Base-by-base conservation (phyloP, 2,888 invertebrate genomes). In the Candidula unifasciata region DNA sequence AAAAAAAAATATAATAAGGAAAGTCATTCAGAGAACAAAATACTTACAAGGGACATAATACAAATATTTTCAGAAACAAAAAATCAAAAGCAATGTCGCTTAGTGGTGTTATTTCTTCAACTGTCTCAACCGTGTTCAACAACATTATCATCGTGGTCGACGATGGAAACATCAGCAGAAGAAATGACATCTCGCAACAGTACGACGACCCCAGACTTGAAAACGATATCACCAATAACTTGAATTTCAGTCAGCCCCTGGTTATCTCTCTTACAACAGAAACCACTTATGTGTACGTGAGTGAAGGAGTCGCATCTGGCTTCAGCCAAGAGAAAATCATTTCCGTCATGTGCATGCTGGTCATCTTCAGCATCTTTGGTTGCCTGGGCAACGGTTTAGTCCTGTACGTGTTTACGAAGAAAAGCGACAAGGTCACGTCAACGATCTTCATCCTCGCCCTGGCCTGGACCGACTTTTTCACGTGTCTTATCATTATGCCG, bases 341-440 rank as follows among this genome's bases (percentile, higher is more conserved):
- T n/a, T 79, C 83, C 18, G 86, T 92, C 8, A 88, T 91, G 82
- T 89, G 86, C 5, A 88, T 92, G 79, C 87, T 93, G 60, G 87
- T 89, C 10, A 86, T 92, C 77, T 90, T 93, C 78, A 89, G 90
- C 79, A 86, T 92, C 16, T 87, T 91, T 30, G 93, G 93, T 44
- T 91, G 91, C 8, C 88, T 90, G 16, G 93, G 93, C 3, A 93
- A 93, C 85, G 89, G 90, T 5, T 86, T 93, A 8, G 93, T 93
- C 6, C 87, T 93, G 8, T 92, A 92, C 85, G 93, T 93, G 2
- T 93, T 92, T 85, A 85, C 89, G 1, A 87, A 87, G 69, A 91
- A 90, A 52, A 88, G 89, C 35, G 89, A 92, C 80, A 91, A 91
- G 79, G 88, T 89, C 79, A 89, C 89, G 3, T 91, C 91, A 8